These are phyloP conservation scores for Prionace glauca DNA, from an alignment of 2,797 vertebrate species.

Conservation along the genomic window DNA sequence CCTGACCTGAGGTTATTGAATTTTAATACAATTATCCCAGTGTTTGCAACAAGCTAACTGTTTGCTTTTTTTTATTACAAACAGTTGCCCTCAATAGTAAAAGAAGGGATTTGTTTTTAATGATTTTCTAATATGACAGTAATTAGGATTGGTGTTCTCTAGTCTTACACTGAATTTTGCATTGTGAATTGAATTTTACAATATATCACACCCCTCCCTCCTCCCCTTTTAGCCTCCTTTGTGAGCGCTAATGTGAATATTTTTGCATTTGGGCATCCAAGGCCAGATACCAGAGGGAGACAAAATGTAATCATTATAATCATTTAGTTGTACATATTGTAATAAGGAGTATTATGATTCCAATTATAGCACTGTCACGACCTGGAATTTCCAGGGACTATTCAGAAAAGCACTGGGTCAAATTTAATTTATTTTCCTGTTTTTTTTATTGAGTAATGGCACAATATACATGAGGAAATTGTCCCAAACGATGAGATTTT, in stretches of 20 bases:
- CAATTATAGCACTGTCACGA: background rate
- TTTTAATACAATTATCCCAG: background rate
- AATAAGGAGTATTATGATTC: background rate
- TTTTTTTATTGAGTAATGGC: background rate
- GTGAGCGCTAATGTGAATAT: background rate
- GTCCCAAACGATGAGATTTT: background rate
- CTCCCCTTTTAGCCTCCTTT: background rate
- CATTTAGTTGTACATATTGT: background rate
- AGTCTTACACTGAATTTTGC: background rate
- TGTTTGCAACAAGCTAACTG: background rate
- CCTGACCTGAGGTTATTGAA: background rate
- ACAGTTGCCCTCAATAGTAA: background rate
- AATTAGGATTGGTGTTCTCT: background rate
- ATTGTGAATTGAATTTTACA: background rate
- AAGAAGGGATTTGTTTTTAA: background rate
- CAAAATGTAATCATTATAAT: background rate
- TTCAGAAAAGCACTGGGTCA: background rate
- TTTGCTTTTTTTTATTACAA: background rate
- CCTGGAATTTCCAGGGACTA: background rate
- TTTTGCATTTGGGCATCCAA: background rate
- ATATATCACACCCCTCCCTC: background rate
- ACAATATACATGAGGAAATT: background rate
- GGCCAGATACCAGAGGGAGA: background rate
- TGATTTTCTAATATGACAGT: constrained; percentile 4
- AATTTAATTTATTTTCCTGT: background rate